Evolutionary conservation across 92 coral and sea anemone species (phyloP).

Genomic region (Pocillopora meandrina): DNA sequence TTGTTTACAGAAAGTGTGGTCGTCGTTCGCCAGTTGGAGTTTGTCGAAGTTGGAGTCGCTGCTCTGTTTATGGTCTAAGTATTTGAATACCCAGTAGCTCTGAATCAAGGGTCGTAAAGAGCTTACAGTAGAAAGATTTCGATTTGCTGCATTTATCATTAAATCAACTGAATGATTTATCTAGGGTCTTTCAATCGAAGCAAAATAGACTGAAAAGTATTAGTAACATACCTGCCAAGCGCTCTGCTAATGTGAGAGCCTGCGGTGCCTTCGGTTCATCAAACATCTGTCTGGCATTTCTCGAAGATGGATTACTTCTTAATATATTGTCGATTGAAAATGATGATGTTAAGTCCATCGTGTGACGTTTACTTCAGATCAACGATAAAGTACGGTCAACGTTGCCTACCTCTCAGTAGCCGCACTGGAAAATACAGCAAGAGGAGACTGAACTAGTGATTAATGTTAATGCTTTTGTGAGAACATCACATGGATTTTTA

Average conservation of each 20-base stretch:
- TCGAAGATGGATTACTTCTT: slow-evolving; percentile 68
- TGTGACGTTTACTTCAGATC: neutral
- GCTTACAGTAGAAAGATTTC: too few relatives aligned
- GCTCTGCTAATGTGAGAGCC: slow-evolving; percentile 92
- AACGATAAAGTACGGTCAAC: neutral
- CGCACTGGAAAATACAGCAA: neutral
- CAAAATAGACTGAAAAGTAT: neutral
- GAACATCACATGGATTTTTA: slow-evolving; percentile 1
- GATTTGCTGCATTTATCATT: neutral
- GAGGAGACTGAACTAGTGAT: neutral
- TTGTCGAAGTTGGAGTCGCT: too few relatives aligned
- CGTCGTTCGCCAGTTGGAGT: too few relatives aligned
- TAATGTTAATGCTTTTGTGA: neutral
- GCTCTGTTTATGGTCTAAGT: too few relatives aligned
- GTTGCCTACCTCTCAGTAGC: neutral
- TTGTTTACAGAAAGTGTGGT: too few relatives aligned
- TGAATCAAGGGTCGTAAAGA: too few relatives aligned
- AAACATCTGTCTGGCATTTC: slow-evolving; percentile 27
- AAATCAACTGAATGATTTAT: too few relatives aligned
- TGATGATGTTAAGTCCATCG: slow-evolving; percentile 50
- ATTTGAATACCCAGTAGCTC: too few relatives aligned
- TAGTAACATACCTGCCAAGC: slow-evolving; percentile 83
- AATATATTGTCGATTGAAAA: slow-evolving; percentile 93
- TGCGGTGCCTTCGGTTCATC: slow-evolving; percentile 43
- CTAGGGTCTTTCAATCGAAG: neutral